Base-by-base conservation (phyloP, 1,140 invertebrate genomes). In the Leptoteleia sp. region DNA sequence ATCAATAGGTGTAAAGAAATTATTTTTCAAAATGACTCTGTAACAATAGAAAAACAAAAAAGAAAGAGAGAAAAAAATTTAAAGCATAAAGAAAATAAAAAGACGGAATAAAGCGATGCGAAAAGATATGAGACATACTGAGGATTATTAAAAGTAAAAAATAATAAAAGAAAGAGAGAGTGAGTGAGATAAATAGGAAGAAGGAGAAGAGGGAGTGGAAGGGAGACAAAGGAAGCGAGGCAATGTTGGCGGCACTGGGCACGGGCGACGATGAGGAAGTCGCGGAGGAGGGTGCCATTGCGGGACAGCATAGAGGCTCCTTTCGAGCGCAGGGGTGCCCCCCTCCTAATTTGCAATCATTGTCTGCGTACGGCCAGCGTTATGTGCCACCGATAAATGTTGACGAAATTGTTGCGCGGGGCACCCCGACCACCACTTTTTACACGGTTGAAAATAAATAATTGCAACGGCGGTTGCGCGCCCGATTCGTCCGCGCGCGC, bases 261-360 rank as follows among this genome's bases (percentile, higher is more conserved):
- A 43, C 80, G 33, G 80, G 52, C 72, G 80, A 84, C 75, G 68
- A 81, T 48, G 72, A 83, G 47, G 79, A 81, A 52, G 64, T 84
- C 73, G 81, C 82, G 64, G 52, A 81, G 57, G 83, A 83, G 70
- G 82, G 81, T 84, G 83, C 84, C 83, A 85, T 84, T 80, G 78
- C 80, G 81, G 59, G 76, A 61, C 81, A 81, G 45, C 81, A 57
- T 47, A 76, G 65, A 52, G 57, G 70, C 43, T 83, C 61, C 67
- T 78, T 84, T 78, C 85, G 85, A 86, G 80, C 79, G 76, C 47
- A 80, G 85, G 84, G 85, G 86, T 86, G 85, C 86, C 85, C 84
- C 85, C 83, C 67, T 25, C 75, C 61, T 84, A 72, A 86, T 85
- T 82, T 82, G 81, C 35, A 83, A 77, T 81, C 80, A 80, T 84